These are phyloP conservation scores for Mycteria americana DNA, from an alignment of 2,797 vertebrate genomes.

Conservation along the genomic window DNA sequence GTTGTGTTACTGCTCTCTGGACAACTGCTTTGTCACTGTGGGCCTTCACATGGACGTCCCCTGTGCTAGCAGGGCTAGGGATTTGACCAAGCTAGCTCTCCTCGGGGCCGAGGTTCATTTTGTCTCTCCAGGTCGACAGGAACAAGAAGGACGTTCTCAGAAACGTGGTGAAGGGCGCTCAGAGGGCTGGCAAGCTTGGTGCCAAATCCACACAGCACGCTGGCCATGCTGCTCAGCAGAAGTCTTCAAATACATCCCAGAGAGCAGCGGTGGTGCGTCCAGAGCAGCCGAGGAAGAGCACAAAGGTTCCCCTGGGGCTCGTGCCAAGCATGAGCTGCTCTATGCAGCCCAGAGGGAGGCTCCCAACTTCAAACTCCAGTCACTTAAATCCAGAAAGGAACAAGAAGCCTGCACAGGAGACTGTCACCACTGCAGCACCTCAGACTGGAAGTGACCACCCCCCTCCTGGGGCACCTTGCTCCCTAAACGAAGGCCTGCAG, in stretches of 20 bases:
- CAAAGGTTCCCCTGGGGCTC: neutral
- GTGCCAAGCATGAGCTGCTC: neutral
- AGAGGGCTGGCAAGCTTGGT: neutral
- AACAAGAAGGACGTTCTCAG: neutral
- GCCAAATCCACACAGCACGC: neutral
- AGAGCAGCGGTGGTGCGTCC: neutral
- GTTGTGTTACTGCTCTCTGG: neutral
- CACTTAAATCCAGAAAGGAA: neutral
- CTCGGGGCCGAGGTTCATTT: neutral
- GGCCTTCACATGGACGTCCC: accelerated
- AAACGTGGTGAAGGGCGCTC: accelerated
- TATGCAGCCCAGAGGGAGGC: neutral
- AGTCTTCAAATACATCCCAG: neutral
- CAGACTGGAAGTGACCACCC: neutral
- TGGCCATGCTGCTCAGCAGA: neutral
- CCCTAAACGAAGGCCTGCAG: neutral
- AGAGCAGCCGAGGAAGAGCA: neutral
- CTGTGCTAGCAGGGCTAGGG: neutral
- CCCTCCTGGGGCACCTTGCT: neutral
- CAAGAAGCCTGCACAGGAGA: neutral
- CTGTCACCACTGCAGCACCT: neutral
- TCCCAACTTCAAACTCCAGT: neutral
- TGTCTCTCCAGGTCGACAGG: slow-evolving; percentile 49
- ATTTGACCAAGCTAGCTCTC: neutral
- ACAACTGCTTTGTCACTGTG: neutral